These are phyloP conservation scores for Electrophaes corylata DNA, from an alignment of 2,888 invertebrate genomes.

Conservation along the genomic window DNA sequence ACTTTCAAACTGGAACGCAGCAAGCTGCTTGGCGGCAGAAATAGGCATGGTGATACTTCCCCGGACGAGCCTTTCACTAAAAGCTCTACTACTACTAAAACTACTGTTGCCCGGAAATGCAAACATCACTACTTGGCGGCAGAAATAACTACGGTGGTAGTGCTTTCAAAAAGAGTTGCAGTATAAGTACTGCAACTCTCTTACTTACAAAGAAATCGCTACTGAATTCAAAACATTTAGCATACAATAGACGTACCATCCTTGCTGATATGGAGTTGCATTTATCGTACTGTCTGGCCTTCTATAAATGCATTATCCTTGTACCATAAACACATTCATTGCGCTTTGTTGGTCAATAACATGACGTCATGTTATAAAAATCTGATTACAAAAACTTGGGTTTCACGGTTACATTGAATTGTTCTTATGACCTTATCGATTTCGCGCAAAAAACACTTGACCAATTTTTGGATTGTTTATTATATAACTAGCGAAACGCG, in stretches of 20 bases:
- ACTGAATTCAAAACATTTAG: slow-evolving; percentile 18
- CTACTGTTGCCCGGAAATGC: no score
- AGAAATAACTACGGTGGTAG: no score
- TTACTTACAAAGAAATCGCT: no score
- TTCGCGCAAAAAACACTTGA: background rate
- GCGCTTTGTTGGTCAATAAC: slow-evolving; percentile 1
- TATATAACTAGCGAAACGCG: no score
- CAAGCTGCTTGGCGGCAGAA: no score
- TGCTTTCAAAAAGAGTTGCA: no score
- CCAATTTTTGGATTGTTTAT: background rate
- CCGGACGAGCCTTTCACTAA: no score
- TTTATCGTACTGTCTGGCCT: slow-evolving; percentile 13
- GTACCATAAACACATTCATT: slow-evolving; percentile 3
- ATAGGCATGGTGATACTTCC: no score
- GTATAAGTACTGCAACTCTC: no score
- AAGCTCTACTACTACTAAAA: no score
- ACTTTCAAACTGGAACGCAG: no score
- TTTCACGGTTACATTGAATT: background rate
- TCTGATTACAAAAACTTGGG: background rate
- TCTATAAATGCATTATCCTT: slow-evolving; percentile 13
- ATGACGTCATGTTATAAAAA: slow-evolving; percentile 18
- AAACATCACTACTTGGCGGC: no score
- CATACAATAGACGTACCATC: slow-evolving; percentile 20
- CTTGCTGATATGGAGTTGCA: slow-evolving; percentile 8
- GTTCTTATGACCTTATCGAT: background rate